A percentile compares a stretch with the other conserved stretches of the same genome.
These are phyloP conservation scores for Amblyteles armatorius DNA, from an alignment of 2,888 invertebrate genomes.

Conservation along the genomic window DNA sequence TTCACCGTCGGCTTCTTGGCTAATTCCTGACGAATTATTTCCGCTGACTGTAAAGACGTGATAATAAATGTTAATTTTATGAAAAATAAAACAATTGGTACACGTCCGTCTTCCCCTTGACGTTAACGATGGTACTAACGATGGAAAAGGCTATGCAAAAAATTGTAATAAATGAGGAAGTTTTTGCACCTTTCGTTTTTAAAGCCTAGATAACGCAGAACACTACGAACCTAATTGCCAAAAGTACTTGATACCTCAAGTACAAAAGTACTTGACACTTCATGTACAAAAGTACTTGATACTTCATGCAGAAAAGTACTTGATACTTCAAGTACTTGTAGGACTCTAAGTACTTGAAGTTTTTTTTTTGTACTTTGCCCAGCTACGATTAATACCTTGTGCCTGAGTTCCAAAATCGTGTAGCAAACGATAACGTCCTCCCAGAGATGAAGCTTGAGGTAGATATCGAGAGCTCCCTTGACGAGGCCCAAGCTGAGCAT, in stretches of 20 bases:
- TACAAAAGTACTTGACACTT: no score
- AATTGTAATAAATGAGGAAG: no score
- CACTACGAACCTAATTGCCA: no score
- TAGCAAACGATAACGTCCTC: conserved; percentile 97
- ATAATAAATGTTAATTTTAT: conserved; percentile 31
- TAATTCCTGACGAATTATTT: conserved; percentile 93
- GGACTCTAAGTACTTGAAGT: no score
- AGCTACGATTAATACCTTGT: conserved; percentile 87
- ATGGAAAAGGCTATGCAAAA: no score
- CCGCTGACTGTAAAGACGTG: conserved; percentile 89
- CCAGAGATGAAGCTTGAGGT: conserved; percentile 92
- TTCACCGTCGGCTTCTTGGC: conserved; percentile 92
- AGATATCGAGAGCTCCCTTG: conserved; percentile 94
- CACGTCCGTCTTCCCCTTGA: background rate
- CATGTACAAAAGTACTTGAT: no score
- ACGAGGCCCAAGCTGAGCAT: conserved; percentile 92
- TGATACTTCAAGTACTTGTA: no score
- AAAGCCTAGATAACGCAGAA: no score
- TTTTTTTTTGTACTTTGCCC: background rate
- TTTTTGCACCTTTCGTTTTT: no score
- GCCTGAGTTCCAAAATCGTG: conserved; percentile 91
- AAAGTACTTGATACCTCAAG: no score
- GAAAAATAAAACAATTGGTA: conserved; percentile 30
- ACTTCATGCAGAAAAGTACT: no score
- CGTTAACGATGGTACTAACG: no score